Percentiles rank a stretch among this genome's conserved stretches.
Conservation (phyloP, 2,888 invertebrate species). For the Synergus itoensis region DNA sequence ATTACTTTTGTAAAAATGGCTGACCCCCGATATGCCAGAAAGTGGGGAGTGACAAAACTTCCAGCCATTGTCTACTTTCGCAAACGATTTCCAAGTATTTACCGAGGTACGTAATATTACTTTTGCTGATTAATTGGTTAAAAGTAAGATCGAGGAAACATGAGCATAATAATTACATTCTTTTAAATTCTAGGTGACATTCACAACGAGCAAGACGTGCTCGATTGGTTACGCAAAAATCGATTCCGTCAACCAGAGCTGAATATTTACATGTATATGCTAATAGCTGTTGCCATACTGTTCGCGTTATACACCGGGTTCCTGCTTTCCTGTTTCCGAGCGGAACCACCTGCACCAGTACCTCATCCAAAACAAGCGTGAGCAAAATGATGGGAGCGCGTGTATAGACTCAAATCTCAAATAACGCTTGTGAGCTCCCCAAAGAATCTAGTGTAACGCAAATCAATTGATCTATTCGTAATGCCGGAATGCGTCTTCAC, state of each 20-base stretch:
- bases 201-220: slow-evolving; percentile 89
- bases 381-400: slow-evolving; percentile 62
- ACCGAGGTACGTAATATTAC: slow-evolving; percentile 83
- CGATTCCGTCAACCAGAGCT: slow-evolving; percentile 95
- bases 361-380: slow-evolving; percentile 85
- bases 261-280: slow-evolving; percentile 95
- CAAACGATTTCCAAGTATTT: slow-evolving; percentile 94
- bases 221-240: slow-evolving; percentile 96
- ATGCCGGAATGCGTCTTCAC: slow-evolving; percentile 37
- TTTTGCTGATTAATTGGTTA: too few species aligned
- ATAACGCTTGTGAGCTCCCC: slow-evolving; percentile 49
- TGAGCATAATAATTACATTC: slow-evolving; percentile 5
- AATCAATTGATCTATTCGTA: slow-evolving; percentile 21
- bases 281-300: slow-evolving; percentile 90
- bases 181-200: slow-evolving; percentile 84
- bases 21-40: slow-evolving; percentile 93
- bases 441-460: slow-evolving; percentile 5
- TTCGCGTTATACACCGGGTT: slow-evolving; percentile 95
- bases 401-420: slow-evolving; percentile 40
- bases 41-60: slow-evolving; percentile 95
- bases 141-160: too few species aligned
- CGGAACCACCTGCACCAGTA: slow-evolving; percentile 82
- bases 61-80: slow-evolving; percentile 96
- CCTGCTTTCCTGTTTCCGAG: slow-evolving; percentile 92
- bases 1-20: slow-evolving; percentile 97